A percentile compares a stretch with the other conserved stretches of the same genome.
Evolutionary conservation across 2,797 vertebrate species (phyloP).

Genomic region (Pipistrellus kuhlii): DNA sequence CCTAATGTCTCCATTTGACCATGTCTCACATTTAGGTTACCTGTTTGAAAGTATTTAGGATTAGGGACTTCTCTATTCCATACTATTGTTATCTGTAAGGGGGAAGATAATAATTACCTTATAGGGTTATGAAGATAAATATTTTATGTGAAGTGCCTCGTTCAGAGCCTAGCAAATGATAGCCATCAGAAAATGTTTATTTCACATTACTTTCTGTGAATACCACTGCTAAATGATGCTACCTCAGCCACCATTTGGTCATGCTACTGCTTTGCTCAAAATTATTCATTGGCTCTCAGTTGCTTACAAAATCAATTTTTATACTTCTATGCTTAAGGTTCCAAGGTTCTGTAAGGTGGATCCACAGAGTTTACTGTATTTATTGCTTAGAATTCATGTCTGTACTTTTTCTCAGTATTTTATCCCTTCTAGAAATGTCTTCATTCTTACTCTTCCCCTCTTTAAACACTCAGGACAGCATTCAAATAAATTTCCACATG

Average conservation of each 20-base stretch:
- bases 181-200: slow-evolving; percentile 3
- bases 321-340: background rate
- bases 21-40: background rate
- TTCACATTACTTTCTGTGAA: background rate
- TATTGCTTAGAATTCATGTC: slow-evolving; percentile 13
- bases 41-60: slow-evolving; percentile 25
- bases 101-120: background rate
- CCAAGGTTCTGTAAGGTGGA: background rate
- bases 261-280: background rate
- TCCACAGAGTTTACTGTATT: background rate
- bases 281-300: background rate
- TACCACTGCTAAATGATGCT: background rate
- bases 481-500: slow-evolving; percentile 18
- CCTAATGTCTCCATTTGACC: background rate
- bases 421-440: background rate
- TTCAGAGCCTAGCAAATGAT: background rate
- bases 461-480: background rate
- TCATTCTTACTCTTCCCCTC: background rate
- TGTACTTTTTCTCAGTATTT: background rate
- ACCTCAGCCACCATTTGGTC: slow-evolving; percentile 8
- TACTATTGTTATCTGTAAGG: background rate
- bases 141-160: background rate
- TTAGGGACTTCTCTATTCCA: background rate
- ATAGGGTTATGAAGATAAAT: background rate
- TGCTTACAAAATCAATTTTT: slow-evolving; percentile 14